Evolutionary conservation across 37 sponge, comb jelly and placozoan genomes (phyloP), one percentile per base, ranked within the genome.

Genomic region (Halisarca cf. caerulea): DNA sequence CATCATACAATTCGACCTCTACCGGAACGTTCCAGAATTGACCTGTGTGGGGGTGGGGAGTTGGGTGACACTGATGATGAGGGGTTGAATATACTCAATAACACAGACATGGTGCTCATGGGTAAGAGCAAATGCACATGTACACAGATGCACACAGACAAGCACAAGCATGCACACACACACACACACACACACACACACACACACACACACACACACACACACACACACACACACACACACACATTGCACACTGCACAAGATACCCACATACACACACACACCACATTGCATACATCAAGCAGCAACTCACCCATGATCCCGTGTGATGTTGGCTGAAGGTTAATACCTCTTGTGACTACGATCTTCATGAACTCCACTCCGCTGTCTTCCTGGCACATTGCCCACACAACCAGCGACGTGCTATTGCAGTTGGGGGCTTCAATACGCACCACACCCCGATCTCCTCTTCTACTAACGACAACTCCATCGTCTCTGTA

Each of bases 21-120:
- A 36, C 21, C 8, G 72, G 72, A 8, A 71, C 40, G 30, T 71
- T 71, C 72, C 72, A 71, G 72, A 71, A 71, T 36, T 71, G 72
- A 71, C 72, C 72, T 71, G 32, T 23, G n/a, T 20, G 11, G 51
- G n/a, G n/a, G n/a, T n/a, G n/a, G n/a, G n/a, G n/a, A n/a, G n/a
- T n/a, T n/a, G n/a, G n/a, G n/a, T n/a, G n/a, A n/a, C n/a, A n/a
- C n/a, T n/a, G n/a, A n/a, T n/a, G n/a, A n/a, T n/a, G n/a, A n/a
- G n/a, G n/a, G n/a, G n/a, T n/a, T n/a, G n/a, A n/a, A n/a, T n/a
- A n/a, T n/a, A n/a, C n/a, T n/a, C n/a, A n/a, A n/a, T n/a, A n/a
- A n/a, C n/a, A n/a, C n/a, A n/a, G n/a, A n/a, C n/a, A n/a, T n/a
- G n/a, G n/a, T n/a, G n/a, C n/a, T n/a, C n/a, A n/a, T n/a, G n/a